Evolutionary conservation across 1,140 invertebrate genomes (phyloP).

Genomic region (Micrasema minimum): DNA sequence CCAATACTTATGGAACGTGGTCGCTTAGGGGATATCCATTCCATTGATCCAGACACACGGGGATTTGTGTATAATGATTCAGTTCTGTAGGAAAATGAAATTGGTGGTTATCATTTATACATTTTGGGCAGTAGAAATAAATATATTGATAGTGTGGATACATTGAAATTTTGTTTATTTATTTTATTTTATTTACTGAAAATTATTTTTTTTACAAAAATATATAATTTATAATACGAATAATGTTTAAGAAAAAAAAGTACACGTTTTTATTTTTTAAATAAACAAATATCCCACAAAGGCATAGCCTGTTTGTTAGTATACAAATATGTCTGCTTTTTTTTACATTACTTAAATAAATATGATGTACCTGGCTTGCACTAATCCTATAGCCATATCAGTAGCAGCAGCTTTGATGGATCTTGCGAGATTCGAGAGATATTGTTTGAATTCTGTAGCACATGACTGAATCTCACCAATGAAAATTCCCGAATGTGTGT

Average conservation of each 20-base stretch:
- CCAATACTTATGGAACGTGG: conserved; percentile 59
- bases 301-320: neutral
- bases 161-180: no score
- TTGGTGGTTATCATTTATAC: no score
- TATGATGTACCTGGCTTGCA: conserved; percentile 71
- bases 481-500: conserved; percentile 89
- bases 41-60: conserved; percentile 64
- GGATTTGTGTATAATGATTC: conserved; percentile 69
- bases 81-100: conserved; percentile 52
- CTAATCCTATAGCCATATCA: conserved; percentile 92
- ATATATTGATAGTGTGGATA: no score
- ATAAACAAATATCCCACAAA: no score
- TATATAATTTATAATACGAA: conserved; percentile 2
- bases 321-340: neutral
- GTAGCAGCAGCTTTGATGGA: conserved; percentile 91
- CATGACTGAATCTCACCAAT: conserved; percentile 88
- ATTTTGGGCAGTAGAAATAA: no score
- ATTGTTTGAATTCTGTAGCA: conserved; percentile 76
- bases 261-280: neutral
- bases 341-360: conserved; percentile 11
- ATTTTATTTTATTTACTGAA: no score
- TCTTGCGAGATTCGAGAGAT: conserved; percentile 77
- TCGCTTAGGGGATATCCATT: conserved; percentile 61
- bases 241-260: conserved; percentile 11
- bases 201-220: no score